Conservation (phyloP, 2,113 vertebrate species). For the Hippocampus barbouri region DNA sequence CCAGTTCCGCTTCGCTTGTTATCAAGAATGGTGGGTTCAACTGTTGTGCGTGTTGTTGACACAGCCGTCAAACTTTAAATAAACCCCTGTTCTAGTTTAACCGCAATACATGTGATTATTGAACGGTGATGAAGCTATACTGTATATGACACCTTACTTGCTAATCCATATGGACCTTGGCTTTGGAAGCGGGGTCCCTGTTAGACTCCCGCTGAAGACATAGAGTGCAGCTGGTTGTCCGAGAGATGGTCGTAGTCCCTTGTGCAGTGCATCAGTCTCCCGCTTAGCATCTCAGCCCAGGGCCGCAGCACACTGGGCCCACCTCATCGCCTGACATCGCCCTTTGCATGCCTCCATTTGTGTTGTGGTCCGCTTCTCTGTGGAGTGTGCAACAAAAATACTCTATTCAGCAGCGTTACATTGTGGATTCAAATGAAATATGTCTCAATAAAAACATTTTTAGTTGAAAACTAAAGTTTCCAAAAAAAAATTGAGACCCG, state of each 20-base stretch:
- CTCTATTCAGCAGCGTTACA: neutral
- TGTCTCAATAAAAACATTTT: neutral
- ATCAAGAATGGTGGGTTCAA: slow-evolving; percentile 69
- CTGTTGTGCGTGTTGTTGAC: too few relatives aligned
- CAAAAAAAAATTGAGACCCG: neutral
- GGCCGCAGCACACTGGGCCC: neutral
- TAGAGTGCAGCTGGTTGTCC: neutral
- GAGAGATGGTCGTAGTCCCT: neutral
- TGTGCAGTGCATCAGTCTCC: neutral
- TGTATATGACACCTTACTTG: neutral
- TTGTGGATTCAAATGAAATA: neutral
- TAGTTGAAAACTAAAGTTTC: neutral
- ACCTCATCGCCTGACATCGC: neutral
- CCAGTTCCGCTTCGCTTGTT: slow-evolving; percentile 64
- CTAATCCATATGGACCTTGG: neutral
- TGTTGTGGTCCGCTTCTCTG: neutral
- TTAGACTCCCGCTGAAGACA: neutral
- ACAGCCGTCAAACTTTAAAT: neutral
- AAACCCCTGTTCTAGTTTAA: neutral
- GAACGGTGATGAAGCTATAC: neutral
- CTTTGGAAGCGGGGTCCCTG: neutral
- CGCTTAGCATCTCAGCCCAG: neutral
- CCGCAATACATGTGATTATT: neutral
- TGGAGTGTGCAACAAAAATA: neutral
- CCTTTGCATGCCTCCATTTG: neutral